Percentiles rank a stretch among this genome's conserved stretches.
Conservation (phyloP, 2,797 vertebrate genomes). For the Masticophis lateralis region DNA sequence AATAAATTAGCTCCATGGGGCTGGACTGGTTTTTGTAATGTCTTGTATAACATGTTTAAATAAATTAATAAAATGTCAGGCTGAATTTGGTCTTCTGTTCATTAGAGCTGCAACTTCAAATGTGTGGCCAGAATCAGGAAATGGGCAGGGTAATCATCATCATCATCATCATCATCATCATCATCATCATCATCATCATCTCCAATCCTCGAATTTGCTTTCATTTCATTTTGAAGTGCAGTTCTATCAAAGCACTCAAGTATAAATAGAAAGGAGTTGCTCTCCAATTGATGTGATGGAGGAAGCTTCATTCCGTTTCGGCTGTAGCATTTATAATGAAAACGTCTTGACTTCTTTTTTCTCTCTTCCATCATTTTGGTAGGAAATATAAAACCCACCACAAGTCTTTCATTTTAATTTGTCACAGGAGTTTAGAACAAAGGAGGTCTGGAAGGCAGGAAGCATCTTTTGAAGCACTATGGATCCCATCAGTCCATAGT, state of each 20-base stretch:
- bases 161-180: too few relatives aligned
- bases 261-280: conserved; percentile 22
- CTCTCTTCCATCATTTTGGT: conserved; percentile 24
- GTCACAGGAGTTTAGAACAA: conserved; percentile 20
- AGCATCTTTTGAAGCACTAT: not conserved
- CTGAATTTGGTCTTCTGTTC: not conserved
- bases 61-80: not conserved
- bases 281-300: conserved; percentile 7
- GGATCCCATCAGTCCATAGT: not conserved
- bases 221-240: not conserved
- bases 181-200: not conserved
- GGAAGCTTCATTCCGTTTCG: conserved; percentile 20
- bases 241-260: not conserved
- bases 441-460: conserved; percentile 32
- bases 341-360: conserved; percentile 25
- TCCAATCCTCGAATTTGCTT: not conserved
- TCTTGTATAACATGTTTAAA: not conserved
- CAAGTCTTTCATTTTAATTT: conserved; percentile 44
- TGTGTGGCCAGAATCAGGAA: not conserved
- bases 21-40: not conserved
- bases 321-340: conserved; percentile 32
- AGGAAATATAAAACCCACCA: conserved; percentile 34
- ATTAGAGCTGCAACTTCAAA: not conserved
- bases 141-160: not conserved
- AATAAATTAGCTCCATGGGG: not conserved